A percentile compares a stretch with the other conserved stretches of the same genome.
phyloP scores from a whole-genome alignment of 2,113 vertebrate species.

The Carassius gibelio region DNA sequence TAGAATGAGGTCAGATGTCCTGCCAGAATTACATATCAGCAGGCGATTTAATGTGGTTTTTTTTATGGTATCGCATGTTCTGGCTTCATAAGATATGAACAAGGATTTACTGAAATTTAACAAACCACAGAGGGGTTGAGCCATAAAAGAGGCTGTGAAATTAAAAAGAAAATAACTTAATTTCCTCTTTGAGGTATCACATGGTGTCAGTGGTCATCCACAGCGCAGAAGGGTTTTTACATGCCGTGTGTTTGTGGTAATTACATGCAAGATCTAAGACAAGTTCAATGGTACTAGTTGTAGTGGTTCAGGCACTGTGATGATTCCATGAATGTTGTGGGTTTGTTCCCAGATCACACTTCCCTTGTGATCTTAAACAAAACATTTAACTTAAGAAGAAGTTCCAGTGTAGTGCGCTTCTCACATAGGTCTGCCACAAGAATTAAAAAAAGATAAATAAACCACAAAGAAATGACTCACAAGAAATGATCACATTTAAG shows the following conservation, averaged over 20 bases:
- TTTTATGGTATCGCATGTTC: neutral
- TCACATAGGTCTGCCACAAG: neutral
- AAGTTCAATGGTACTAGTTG: neutral
- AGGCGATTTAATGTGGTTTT: neutral
- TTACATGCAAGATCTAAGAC: neutral
- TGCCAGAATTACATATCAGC: neutral
- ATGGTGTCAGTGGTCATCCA: neutral
- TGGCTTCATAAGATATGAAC: neutral
- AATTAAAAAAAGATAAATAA: neutral
- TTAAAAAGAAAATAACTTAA: neutral
- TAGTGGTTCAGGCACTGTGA: neutral
- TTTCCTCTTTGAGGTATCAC: neutral
- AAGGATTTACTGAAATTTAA: no score
- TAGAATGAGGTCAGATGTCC: neutral
- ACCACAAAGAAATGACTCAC: neutral
- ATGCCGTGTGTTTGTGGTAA: neutral
- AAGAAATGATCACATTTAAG: neutral
- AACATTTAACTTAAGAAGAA: neutral
- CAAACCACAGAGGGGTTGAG: neutral
- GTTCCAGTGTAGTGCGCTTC: neutral
- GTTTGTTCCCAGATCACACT: neutral
- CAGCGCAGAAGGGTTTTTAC: neutral
- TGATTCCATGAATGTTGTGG: neutral
- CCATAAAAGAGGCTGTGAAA: slow-evolving; percentile 5
- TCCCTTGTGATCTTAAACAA: neutral